phyloP scores from a whole-genome alignment of 1,140 invertebrate species.

The Trichogramma pretiosum region DNA sequence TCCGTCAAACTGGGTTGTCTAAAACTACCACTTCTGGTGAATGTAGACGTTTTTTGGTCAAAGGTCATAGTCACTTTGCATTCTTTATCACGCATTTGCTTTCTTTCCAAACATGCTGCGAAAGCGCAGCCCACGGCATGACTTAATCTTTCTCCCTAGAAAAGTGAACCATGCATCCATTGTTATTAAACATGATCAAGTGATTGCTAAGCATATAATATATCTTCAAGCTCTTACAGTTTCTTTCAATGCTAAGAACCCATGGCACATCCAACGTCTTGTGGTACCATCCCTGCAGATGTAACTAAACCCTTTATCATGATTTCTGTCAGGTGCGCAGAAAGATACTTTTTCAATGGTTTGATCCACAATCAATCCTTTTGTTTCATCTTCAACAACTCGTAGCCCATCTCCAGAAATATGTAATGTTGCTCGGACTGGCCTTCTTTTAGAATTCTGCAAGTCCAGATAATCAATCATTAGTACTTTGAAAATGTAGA shows the following conservation, averaged over 20 bases:
- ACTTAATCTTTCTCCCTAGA: slow-evolving; percentile 86
- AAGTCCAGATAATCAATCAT: slow-evolving; percentile 31
- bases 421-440: slow-evolving; percentile 83
- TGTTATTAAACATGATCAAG: background rate
- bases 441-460: slow-evolving; percentile 78
- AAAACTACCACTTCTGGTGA: slow-evolving; percentile 88
- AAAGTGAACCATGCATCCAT: slow-evolving; percentile 6
- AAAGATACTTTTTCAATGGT: slow-evolving; percentile 99
- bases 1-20: slow-evolving; percentile 75
- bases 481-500: slow-evolving; percentile 9
- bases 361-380: slow-evolving; percentile 98
- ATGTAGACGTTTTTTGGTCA: slow-evolving; percentile 87
- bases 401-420: slow-evolving; percentile 94
- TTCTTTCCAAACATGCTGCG: slow-evolving; percentile 93
- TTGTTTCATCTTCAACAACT: slow-evolving; percentile 97
- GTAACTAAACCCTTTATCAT: slow-evolving; percentile 95
- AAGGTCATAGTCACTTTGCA: slow-evolving; percentile 89
- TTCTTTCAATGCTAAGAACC: slow-evolving; percentile 92
- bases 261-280: slow-evolving; percentile 98
- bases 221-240: slow-evolving; percentile 50
- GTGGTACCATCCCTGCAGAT: slow-evolving; percentile 79
- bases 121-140: slow-evolving; percentile 99
- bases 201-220: slow-evolving; percentile 3
- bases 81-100: slow-evolving; percentile 95
- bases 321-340: slow-evolving; percentile 96